phyloP scores from a whole-genome alignment of 1,140 invertebrate genomes.

The Drosophila albomicans region DNA sequence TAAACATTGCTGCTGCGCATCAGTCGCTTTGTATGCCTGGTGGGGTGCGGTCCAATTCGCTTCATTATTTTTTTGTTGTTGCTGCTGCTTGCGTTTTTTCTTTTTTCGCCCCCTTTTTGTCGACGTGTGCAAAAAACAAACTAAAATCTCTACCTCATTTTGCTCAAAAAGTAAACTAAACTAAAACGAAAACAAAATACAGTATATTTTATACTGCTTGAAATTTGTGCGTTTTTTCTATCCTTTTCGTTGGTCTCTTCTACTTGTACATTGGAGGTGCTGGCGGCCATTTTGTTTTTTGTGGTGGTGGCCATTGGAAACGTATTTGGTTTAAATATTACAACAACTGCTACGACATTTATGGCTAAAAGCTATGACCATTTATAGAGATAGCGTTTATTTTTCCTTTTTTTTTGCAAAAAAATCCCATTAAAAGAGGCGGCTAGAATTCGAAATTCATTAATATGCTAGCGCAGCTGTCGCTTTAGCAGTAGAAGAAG shows the following conservation, averaged over 20 bases:
- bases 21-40: slow-evolving; percentile 74
- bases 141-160: slow-evolving; percentile 41
- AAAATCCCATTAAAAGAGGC: slow-evolving; percentile 68
- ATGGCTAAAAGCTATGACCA: slow-evolving; percentile 53
- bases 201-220: slow-evolving; percentile 25
- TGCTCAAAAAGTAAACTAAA: slow-evolving; percentile 20
- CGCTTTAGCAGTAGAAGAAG: slow-evolving; percentile 37
- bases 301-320: slow-evolving; percentile 17
- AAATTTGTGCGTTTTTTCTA: slow-evolving; percentile 35
- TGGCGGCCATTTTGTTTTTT: slow-evolving; percentile 41
- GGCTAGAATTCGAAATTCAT: slow-evolving; percentile 67
- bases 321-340: slow-evolving; percentile 55
- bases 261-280: slow-evolving; percentile 5
- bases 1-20: slow-evolving; percentile 59
- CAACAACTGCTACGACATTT: slow-evolving; percentile 44
- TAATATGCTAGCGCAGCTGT: slow-evolving; percentile 50
- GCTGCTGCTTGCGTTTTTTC: slow-evolving; percentile 1
- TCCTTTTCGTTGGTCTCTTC: slow-evolving; percentile 11
- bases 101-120: slow-evolving; percentile 33
- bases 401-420: slow-evolving; percentile 30
- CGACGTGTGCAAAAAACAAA: slow-evolving; percentile 53
- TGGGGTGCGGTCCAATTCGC: slow-evolving; percentile 72
- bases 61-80: slow-evolving; percentile 20
- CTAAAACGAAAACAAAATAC: slow-evolving; percentile 24
- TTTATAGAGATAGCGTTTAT: slow-evolving; percentile 49